Evolutionary conservation across 2,888 invertebrate genomes (phyloP).

Genomic region (Colostygia pectinataria): DNA sequence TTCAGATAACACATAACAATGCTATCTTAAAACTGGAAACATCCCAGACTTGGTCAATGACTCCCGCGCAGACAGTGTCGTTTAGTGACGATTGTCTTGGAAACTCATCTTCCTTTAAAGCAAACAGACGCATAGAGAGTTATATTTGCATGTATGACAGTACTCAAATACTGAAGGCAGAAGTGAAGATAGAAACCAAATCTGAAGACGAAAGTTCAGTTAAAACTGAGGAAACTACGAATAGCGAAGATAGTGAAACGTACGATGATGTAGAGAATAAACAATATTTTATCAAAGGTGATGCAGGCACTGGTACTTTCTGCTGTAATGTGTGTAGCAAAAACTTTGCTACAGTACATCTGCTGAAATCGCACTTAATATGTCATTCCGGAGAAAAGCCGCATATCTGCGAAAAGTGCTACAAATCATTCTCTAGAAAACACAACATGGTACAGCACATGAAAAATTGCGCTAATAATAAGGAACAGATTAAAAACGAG

Average conservation of each 20-base stretch:
- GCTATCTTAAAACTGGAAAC: not conserved
- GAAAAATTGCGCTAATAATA: conserved; percentile 1
- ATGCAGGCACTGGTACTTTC: not conserved
- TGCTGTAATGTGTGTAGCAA: conserved; percentile 1
- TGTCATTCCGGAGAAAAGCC: conserved; percentile 3
- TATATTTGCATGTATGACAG: not conserved
- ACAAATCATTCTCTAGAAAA: conserved; percentile 6
- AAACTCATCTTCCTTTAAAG: not conserved
- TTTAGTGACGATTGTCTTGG: not conserved
- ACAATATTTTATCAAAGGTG: not conserved
- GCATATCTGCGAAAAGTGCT: not conserved
- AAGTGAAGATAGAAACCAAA: conserved; percentile 2
- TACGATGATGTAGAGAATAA: not conserved
- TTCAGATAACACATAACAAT: conserved; percentile 7
- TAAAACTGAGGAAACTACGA: not conserved
- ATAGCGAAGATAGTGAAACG: not conserved
- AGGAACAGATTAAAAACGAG: not conserved
- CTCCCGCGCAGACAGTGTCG: not conserved
- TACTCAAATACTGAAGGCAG: not conserved
- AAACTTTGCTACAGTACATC: conserved; percentile 1
- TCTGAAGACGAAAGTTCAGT: not conserved
- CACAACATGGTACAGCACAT: not conserved
- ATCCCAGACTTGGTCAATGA: not conserved
- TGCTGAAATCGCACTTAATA: conserved; percentile 5
- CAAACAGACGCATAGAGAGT: not conserved